Conservation (phyloP, 2,888 invertebrate genomes). For the Agapostemon virescens region DNA sequence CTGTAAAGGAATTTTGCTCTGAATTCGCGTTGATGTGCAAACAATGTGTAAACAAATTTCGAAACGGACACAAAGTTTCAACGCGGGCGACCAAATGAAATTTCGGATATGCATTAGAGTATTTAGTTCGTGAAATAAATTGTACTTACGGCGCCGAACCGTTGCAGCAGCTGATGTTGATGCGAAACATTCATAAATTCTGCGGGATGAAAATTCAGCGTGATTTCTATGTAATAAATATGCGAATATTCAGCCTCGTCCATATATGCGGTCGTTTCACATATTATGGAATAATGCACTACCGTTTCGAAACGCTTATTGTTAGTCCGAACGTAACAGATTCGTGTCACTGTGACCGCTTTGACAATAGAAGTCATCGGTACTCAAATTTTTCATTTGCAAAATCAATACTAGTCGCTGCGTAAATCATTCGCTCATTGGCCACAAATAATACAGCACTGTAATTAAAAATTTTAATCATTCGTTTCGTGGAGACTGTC, state of each 20-base stretch:
- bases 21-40: neutral
- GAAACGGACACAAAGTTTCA: neutral
- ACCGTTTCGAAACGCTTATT: neutral
- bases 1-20: neutral
- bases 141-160: neutral
- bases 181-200: neutral
- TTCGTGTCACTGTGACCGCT: neutral
- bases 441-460: neutral
- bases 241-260: neutral
- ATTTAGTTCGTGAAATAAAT: neutral
- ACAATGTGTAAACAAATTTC: neutral
- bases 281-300: neutral
- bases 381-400: neutral
- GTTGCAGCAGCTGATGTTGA: conserved; percentile 7
- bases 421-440: neutral
- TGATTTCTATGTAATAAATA: neutral
- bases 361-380: neutral
- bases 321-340: neutral
- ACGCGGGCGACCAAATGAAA: neutral
- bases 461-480: neutral
- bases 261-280: neutral
- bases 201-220: neutral
- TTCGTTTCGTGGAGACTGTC: neutral
- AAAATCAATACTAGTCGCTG: neutral
- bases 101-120: neutral